Conservation (phyloP, 2,888 invertebrate species). For the Drosophila greeni region DNA sequence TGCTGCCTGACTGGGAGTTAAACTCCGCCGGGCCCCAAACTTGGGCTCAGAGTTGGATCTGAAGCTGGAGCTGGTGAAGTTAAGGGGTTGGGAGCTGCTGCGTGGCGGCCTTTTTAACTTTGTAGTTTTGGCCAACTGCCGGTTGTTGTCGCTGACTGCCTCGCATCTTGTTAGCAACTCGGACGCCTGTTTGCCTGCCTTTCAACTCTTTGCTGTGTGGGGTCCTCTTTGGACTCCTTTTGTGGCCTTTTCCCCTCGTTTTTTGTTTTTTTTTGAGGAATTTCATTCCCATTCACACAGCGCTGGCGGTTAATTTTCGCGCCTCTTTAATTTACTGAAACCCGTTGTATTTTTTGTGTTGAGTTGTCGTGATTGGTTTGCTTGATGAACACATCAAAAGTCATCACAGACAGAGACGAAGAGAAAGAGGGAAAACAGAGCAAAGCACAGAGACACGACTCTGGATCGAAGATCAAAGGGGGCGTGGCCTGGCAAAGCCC, state of each 20-base stretch:
- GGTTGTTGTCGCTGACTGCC: slow-evolving; percentile 60
- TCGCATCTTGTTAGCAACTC: slow-evolving; percentile 66
- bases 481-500: slow-evolving; percentile 54
- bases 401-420: slow-evolving; percentile 51
- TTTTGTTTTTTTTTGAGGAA: slow-evolving; percentile 12
- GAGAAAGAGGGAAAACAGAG: slow-evolving; percentile 40
- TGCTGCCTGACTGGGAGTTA: slow-evolving; percentile 33
- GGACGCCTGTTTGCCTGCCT: slow-evolving; percentile 34
- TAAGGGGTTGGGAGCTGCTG: slow-evolving; percentile 36
- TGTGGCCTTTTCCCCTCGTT: not conserved
- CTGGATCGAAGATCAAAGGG: slow-evolving; percentile 22
- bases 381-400: slow-evolving; percentile 72
- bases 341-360: slow-evolving; percentile 11
- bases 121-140: slow-evolving; percentile 59
- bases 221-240: slow-evolving; percentile 27
- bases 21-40: slow-evolving; percentile 20
- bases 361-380: slow-evolving; percentile 37
- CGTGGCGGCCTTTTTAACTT: slow-evolving; percentile 64
- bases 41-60: slow-evolving; percentile 14
- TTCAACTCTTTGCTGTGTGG: slow-evolving; percentile 23
- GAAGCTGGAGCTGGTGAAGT: not conserved
- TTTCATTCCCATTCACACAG: slow-evolving; percentile 51
- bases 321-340: slow-evolving; percentile 65
- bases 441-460: slow-evolving; percentile 67
- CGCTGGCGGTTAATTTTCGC: slow-evolving; percentile 66